Evolutionary conservation across 2,888 invertebrate genomes (phyloP).

Genomic region (Diaperis boleti): DNA sequence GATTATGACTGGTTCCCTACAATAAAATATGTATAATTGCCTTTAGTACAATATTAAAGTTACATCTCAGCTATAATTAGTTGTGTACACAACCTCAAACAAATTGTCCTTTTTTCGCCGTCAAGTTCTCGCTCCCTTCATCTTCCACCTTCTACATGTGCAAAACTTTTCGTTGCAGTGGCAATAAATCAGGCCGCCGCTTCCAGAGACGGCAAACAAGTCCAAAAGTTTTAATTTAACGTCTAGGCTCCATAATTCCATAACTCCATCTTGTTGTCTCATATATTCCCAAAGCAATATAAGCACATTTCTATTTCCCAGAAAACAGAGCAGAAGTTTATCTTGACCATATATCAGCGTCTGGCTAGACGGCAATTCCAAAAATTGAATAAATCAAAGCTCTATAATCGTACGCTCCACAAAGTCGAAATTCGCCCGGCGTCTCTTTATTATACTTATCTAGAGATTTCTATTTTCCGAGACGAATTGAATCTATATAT

Average conservation of each 20-base stretch:
- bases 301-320: constrained; percentile 34
- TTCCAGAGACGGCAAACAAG: constrained; percentile 23
- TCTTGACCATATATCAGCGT: constrained; percentile 60
- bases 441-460: constrained; percentile 54
- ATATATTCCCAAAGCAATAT: constrained; percentile 16
- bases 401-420: constrained; percentile 17
- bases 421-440: constrained; percentile 24
- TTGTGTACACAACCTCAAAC: too few relatives aligned
- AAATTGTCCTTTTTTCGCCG: background rate
- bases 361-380: constrained; percentile 57
- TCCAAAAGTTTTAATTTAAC: constrained; percentile 44
- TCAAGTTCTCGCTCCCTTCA: background rate
- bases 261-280: constrained; percentile 46
- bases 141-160: background rate
- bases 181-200: constrained; percentile 32
- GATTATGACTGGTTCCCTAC: too few relatives aligned
- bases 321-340: constrained; percentile 48
- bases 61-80: too few relatives aligned
- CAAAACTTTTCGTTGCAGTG: constrained; percentile 32
- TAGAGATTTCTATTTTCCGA: constrained; percentile 64
- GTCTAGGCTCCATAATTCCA: constrained; percentile 40
- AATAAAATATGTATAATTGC: too few relatives aligned
- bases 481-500: constrained; percentile 66
- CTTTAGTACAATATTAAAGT: too few relatives aligned
- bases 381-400: constrained; percentile 63